A percentile compares a stretch with the other conserved stretches of the same genome.
Conservation (phyloP, 2,797 vertebrate species). For the Enteromius argenteus region DNA sequence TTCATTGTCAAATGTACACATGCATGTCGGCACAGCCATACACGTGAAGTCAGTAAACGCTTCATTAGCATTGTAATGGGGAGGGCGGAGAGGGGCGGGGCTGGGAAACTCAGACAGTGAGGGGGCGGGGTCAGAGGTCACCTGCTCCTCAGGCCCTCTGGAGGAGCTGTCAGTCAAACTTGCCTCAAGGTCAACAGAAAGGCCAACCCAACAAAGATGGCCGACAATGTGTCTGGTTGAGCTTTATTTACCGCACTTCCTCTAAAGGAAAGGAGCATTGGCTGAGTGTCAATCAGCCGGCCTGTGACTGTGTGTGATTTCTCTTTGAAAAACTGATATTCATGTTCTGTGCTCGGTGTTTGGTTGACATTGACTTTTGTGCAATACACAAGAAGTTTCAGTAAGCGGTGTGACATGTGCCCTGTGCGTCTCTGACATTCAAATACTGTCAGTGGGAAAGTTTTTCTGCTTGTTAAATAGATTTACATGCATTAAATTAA, state of each 20-base stretch:
- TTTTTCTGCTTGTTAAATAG: background rate
- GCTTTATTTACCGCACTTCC: slow-evolving; percentile 76
- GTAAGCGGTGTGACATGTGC: background rate
- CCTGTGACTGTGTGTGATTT: slow-evolving; percentile 53
- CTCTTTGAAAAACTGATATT: slow-evolving; percentile 48
- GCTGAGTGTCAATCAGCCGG: slow-evolving; percentile 76
- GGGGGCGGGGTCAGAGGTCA: slow-evolving; percentile 76
- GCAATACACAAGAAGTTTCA: background rate
- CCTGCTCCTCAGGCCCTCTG: slow-evolving; percentile 76
- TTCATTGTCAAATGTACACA: slow-evolving; percentile 31
- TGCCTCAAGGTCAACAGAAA: slow-evolving; percentile 68
- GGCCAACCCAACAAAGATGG: slow-evolving; percentile 81
- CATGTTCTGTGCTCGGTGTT: slow-evolving; percentile 46
- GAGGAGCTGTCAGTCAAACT: slow-evolving; percentile 81
- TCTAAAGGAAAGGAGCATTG: slow-evolving; percentile 71
- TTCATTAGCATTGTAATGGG: slow-evolving; percentile 87
- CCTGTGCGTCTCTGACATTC: background rate
- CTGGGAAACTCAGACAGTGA: slow-evolving; percentile 72
- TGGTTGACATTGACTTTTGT: slow-evolving; percentile 4
- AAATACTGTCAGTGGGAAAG: background rate
- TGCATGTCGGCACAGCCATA: slow-evolving; percentile 16
- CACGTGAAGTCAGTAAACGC: slow-evolving; percentile 70
- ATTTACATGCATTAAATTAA: background rate
- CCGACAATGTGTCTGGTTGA: slow-evolving; percentile 74
- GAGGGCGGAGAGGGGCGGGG: slow-evolving; percentile 74